phyloP scores from a whole-genome alignment of 2,888 invertebrate genomes.

The Nemotelus nigrinus region DNA sequence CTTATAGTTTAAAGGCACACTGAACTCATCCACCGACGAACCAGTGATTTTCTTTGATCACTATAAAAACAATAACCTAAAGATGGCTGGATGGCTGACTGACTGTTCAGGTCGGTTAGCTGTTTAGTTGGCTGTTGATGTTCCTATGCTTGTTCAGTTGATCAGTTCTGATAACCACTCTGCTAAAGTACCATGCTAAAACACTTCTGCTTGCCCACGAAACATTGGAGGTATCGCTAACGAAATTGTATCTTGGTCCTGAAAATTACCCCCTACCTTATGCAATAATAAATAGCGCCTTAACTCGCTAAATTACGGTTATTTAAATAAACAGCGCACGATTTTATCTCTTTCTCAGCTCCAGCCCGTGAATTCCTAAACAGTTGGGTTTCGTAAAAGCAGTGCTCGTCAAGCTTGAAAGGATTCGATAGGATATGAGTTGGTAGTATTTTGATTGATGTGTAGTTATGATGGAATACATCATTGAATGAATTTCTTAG shows the following conservation, averaged over 20 bases:
- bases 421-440: no score
- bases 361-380: slow-evolving; percentile 10
- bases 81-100: slow-evolving; percentile 2
- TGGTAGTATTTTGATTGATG: no score
- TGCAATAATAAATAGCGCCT: slow-evolving; percentile 59
- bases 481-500: no score
- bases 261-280: slow-evolving; percentile 49
- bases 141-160: neutral
- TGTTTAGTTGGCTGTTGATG: neutral
- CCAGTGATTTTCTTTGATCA: slow-evolving; percentile 45
- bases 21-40: slow-evolving; percentile 42
- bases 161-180: slow-evolving; percentile 33
- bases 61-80: slow-evolving; percentile 35
- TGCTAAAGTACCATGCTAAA: slow-evolving; percentile 45
- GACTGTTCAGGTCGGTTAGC: neutral
- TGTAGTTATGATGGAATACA: no score
- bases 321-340: slow-evolving; percentile 65
- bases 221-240: slow-evolving; percentile 39
- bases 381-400: neutral
- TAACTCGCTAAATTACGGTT: slow-evolving; percentile 60
- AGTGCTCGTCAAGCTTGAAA: no score
- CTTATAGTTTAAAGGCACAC: slow-evolving; percentile 41
- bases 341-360: slow-evolving; percentile 56
- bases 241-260: slow-evolving; percentile 47
- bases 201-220: slow-evolving; percentile 47